Percentiles rank a stretch among this genome's conserved stretches.
These are phyloP conservation scores for Phortica okadai DNA, from an alignment of 2,888 invertebrate species.

Conservation along the genomic window DNA sequence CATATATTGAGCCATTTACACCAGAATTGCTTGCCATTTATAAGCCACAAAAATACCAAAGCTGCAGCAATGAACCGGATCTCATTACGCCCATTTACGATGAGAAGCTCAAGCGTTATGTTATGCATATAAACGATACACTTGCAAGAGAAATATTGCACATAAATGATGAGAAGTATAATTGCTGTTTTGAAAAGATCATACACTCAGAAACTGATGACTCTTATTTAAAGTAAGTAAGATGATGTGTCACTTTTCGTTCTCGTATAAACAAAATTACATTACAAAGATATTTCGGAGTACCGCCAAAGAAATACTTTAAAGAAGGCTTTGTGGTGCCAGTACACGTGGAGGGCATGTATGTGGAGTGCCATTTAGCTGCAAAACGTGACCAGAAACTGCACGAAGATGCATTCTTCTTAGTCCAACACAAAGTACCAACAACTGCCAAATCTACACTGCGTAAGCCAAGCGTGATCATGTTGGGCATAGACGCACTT, in stretches of 20 bases:
- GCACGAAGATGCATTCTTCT: conserved; percentile 51
- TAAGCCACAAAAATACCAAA: not conserved
- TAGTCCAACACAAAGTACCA: conserved; percentile 36
- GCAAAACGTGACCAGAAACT: conserved; percentile 50
- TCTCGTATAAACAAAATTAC: not conserved
- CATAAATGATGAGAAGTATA: conserved; percentile 47
- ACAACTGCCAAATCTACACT: not conserved
- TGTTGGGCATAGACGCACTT: conserved; percentile 85
- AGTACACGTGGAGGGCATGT: conserved; percentile 53
- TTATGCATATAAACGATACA: conserved; percentile 52
- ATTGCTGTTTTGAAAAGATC: conserved; percentile 71
- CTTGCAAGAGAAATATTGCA: conserved; percentile 51
- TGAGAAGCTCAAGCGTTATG: conserved; percentile 47
- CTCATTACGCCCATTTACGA: conserved; percentile 55
- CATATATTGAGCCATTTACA: not conserved
- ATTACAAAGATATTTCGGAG: conserved; percentile 32
- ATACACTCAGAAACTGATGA: conserved; percentile 36
- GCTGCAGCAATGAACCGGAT: conserved; percentile 31
- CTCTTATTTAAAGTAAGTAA: not conserved
- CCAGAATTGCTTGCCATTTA: not conserved
- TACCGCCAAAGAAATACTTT: conserved; percentile 49
- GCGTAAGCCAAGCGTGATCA: conserved; percentile 15
- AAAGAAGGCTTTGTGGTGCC: conserved; percentile 53
- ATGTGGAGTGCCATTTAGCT: conserved; percentile 49
- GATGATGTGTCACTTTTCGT: not conserved